These are phyloP conservation scores for Platalea minor DNA, from an alignment of 2,797 vertebrate genomes.

Conservation along the genomic window DNA sequence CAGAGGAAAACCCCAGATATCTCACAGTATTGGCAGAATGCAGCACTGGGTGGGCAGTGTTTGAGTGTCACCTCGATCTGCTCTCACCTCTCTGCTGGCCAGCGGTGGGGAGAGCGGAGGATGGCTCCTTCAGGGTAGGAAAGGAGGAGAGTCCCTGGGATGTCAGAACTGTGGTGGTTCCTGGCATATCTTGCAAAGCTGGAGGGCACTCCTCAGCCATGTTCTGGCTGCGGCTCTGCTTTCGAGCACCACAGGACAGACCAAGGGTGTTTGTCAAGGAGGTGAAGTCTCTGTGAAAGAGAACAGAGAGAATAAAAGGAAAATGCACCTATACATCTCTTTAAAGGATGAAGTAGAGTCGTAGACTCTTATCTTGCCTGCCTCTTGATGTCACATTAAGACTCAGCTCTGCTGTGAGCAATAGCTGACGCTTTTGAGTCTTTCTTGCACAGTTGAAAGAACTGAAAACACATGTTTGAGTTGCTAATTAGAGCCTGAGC, in stretches of 20 bases:
- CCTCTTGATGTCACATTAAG: background rate
- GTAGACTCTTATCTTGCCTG: background rate
- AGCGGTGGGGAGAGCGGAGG: background rate
- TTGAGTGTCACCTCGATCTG: background rate
- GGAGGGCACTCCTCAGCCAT: background rate
- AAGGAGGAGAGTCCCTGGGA: background rate
- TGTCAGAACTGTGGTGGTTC: background rate
- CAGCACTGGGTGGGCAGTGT: background rate
- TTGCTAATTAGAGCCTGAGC: slow-evolving; percentile 52
- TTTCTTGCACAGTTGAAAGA: background rate
- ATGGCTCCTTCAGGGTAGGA: background rate
- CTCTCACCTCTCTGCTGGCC: background rate
- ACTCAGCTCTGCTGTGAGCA: background rate
- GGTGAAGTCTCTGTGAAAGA: background rate
- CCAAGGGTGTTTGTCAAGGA: background rate
- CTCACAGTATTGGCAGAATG: background rate
- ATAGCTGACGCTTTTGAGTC: background rate
- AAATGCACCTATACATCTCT: background rate
- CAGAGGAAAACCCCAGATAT: background rate
- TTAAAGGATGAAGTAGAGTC: background rate
- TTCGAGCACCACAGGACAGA: background rate
- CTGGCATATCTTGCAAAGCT: background rate
- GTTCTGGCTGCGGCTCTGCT: background rate
- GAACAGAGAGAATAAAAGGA: background rate
- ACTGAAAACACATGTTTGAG: slow-evolving; percentile 32